Percentiles rank a stretch among this genome's conserved stretches.
These are phyloP conservation scores for Cololabis saira DNA, from an alignment of 2,113 vertebrate genomes.

Conservation along the genomic window DNA sequence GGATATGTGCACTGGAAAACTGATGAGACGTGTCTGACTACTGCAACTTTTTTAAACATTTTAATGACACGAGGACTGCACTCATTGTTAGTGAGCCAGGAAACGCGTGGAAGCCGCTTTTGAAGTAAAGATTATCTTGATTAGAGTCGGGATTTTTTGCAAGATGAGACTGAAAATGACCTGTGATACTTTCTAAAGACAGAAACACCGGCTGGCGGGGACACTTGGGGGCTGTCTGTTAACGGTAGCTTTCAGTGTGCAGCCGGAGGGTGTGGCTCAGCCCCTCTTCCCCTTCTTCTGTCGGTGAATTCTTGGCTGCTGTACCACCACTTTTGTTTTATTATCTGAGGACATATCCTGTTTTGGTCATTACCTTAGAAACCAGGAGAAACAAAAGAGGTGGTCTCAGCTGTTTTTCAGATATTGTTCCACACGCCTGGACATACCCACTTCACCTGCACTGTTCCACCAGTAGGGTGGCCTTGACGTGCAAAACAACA, in stretches of 20 bases:
- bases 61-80: too few species aligned
- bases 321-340: slow-evolving; percentile 69
- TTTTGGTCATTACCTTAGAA: slow-evolving; percentile 74
- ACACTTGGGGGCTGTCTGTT: slow-evolving; percentile 9
- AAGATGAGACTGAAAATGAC: slow-evolving; percentile 18
- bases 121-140: slow-evolving; percentile 14
- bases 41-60: slow-evolving; percentile 2
- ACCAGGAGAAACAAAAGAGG: slow-evolving; percentile 69
- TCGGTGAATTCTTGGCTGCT: slow-evolving; percentile 55
- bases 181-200: slow-evolving; percentile 19
- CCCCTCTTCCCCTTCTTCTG: slow-evolving; percentile 43
- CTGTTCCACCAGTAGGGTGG: neutral
- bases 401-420: slow-evolving; percentile 49
- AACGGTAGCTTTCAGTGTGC: slow-evolving; percentile 22
- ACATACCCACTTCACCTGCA: slow-evolving; percentile 24
- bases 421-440: slow-evolving; percentile 46
- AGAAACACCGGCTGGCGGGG: slow-evolving; percentile 8
- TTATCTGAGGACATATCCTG: slow-evolving; percentile 75
- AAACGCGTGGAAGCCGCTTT: slow-evolving; percentile 4
- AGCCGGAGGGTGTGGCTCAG: slow-evolving; percentile 42
- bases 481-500: too few species aligned
- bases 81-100: slow-evolving; percentile 4
- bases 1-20: slow-evolving; percentile 7
- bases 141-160: slow-evolving; percentile 5
- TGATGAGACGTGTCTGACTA: neutral